Conservation (phyloP, 1,140 invertebrate species). For the Drosophila guanche region DNA sequence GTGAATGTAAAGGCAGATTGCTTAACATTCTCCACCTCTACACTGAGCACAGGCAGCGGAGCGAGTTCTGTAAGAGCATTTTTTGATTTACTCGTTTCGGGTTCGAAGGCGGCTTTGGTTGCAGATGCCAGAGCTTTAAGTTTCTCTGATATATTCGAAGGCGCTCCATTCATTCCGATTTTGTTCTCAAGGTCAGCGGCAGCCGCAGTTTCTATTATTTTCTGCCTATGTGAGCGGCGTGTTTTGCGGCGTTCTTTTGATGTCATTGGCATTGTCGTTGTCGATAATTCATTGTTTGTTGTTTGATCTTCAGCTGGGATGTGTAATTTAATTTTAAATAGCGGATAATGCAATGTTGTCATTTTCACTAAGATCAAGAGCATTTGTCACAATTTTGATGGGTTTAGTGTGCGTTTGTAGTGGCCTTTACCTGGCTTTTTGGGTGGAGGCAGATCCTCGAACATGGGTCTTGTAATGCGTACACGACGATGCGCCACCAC, state of each 20-base stretch:
- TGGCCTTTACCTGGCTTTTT: constrained; percentile 78
- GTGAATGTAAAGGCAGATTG: constrained; percentile 93
- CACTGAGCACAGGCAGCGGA: constrained; percentile 91
- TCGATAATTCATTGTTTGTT: constrained; percentile 22
- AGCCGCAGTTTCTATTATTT: too few species aligned
- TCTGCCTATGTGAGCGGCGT: constrained; percentile 43
- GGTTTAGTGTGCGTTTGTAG: constrained; percentile 21
- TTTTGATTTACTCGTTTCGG: too few species aligned
- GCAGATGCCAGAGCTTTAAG: too few species aligned
- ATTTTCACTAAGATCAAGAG: constrained; percentile 79
- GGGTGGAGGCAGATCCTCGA: constrained; percentile 87
- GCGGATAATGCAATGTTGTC: constrained; percentile 83
- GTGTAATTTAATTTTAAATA: constrained; percentile 83
- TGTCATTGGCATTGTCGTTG: too few species aligned
- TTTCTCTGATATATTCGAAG: too few species aligned
- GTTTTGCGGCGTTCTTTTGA: constrained; percentile 80
- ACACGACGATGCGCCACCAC: constrained; percentile 97
- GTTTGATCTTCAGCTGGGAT: constrained; percentile 82
- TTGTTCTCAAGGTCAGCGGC: too few species aligned
- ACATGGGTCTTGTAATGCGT: constrained; percentile 89
- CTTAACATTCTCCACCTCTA: constrained; percentile 96
- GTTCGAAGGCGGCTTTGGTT: too few species aligned
- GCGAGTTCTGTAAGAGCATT: background rate
- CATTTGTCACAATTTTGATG: constrained; percentile 57
- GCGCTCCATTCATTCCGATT: too few species aligned